Percentiles rank a stretch among this genome's conserved stretches.
Evolutionary conservation across 2,888 invertebrate species (phyloP).

Genomic region (Idaea biselata): DNA sequence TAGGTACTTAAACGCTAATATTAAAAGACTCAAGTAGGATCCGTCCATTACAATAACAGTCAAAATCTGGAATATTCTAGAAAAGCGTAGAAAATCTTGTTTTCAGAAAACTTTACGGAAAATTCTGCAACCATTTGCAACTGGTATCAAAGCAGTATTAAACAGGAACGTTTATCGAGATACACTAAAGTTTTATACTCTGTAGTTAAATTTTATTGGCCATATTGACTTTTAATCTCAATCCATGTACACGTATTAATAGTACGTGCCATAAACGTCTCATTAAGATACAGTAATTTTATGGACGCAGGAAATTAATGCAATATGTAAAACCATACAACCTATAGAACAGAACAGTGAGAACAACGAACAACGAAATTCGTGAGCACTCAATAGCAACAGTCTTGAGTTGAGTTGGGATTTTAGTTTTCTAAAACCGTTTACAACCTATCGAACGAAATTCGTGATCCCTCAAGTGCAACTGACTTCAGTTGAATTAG

Average conservation of each 20-base stretch:
- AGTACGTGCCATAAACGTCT: constrained; percentile 16
- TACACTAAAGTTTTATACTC: constrained; percentile 55
- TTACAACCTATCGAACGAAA: no score
- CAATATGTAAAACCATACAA: not conserved
- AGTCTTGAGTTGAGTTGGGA: no score
- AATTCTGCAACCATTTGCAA: not conserved
- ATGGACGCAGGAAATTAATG: not conserved
- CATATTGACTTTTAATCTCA: constrained; percentile 51
- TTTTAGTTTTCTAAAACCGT: not conserved
- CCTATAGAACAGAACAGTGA: no score
- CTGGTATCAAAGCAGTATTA: not conserved
- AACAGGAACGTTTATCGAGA: constrained; percentile 49
- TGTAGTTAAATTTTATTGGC: constrained; percentile 55
- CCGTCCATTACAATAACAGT: not conserved
- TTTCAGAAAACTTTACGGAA: constrained; percentile 13
- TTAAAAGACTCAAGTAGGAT: not conserved
- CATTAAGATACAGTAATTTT: not conserved
- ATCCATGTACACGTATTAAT: constrained; percentile 27
- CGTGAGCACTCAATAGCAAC: no score
- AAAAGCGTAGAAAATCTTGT: constrained; percentile 15
- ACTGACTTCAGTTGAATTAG: no score
- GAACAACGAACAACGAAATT: no score
- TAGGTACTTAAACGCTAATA: not conserved
- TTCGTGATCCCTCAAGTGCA: no score
- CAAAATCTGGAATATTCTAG: not conserved